Conservation (phyloP, 2,797 vertebrate genomes). For the Enteromius argenteus region DNA sequence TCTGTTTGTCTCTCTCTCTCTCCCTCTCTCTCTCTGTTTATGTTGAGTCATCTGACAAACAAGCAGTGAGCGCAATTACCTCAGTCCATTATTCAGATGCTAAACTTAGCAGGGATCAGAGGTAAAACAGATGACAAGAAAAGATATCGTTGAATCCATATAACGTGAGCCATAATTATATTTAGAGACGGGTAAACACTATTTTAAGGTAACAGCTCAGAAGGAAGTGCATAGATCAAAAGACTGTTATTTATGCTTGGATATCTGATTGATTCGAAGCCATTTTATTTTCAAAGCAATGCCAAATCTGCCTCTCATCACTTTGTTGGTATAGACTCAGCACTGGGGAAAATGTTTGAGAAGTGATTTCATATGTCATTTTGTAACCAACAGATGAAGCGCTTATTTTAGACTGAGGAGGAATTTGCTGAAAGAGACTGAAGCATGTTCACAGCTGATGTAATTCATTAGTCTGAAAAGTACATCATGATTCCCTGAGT, state of each 20-base stretch:
- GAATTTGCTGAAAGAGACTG: neutral
- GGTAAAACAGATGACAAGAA: slow-evolving; percentile 45
- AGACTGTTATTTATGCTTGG: neutral
- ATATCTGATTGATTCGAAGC: neutral
- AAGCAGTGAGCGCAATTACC: slow-evolving; percentile 35
- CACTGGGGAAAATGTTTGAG: slow-evolving; percentile 27
- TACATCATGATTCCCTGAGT: neutral
- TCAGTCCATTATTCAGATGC: slow-evolving; percentile 49
- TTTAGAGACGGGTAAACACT: slow-evolving; percentile 3
- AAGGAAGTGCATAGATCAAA: neutral
- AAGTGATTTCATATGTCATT: slow-evolving; percentile 38
- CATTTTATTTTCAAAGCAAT: slow-evolving; percentile 9
- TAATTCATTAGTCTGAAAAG: slow-evolving; percentile 23
- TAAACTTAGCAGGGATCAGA: slow-evolving; percentile 56
- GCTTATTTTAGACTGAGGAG: slow-evolving; percentile 16
- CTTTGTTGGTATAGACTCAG: neutral
- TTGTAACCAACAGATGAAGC: slow-evolving; percentile 10
- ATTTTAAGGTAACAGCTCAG: slow-evolving; percentile 20
- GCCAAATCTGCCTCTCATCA: neutral
- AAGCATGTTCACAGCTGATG: slow-evolving; percentile 11
- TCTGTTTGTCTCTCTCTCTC: slow-evolving; percentile 29
- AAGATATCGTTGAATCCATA: slow-evolving; percentile 17
- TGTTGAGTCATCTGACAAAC: slow-evolving; percentile 48
- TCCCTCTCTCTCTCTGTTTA: slow-evolving; percentile 34
- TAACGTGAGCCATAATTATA: neutral